These are phyloP conservation scores for Gandaritis pyraliata DNA, from an alignment of 2,888 invertebrate genomes.

Conservation along the genomic window DNA sequence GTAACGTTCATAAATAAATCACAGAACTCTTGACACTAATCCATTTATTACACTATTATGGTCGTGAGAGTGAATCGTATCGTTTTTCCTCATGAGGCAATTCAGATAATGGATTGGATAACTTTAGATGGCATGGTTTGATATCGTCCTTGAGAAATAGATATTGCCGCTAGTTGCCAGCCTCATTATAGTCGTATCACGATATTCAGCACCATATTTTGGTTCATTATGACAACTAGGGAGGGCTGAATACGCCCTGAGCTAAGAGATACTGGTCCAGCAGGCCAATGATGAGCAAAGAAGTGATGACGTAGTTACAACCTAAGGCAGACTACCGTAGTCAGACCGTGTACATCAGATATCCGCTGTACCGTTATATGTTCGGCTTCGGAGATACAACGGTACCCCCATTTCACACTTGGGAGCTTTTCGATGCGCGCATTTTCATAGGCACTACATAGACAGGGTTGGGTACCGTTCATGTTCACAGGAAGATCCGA, in stretches of 20 bases:
- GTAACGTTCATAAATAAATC: constrained; percentile 37
- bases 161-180: too few relatives aligned
- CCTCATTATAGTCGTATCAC: too few relatives aligned
- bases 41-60: constrained; percentile 37
- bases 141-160: constrained; percentile 7
- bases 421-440: constrained; percentile 15
- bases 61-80: constrained; percentile 34
- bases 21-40: constrained; percentile 37
- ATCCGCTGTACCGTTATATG: constrained; percentile 23
- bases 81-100: constrained; percentile 35
- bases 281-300: too few relatives aligned
- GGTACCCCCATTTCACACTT: constrained; percentile 40
- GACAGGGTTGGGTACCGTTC: too few relatives aligned
- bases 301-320: too few relatives aligned
- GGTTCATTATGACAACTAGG: too few relatives aligned
- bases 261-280: too few relatives aligned
- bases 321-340: constrained; percentile 2
- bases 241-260: too few relatives aligned
- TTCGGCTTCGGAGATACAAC: constrained; percentile 29
- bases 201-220: too few relatives aligned
- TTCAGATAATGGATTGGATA: constrained; percentile 29
- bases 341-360: constrained; percentile 16
- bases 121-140: constrained; percentile 18
- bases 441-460: not conserved
- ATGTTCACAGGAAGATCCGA: not conserved